A percentile compares a stretch with the other conserved stretches of the same genome.
Evolutionary conservation across 2,797 vertebrate genomes (phyloP).

Genomic region (Lerista edwardsae): DNA sequence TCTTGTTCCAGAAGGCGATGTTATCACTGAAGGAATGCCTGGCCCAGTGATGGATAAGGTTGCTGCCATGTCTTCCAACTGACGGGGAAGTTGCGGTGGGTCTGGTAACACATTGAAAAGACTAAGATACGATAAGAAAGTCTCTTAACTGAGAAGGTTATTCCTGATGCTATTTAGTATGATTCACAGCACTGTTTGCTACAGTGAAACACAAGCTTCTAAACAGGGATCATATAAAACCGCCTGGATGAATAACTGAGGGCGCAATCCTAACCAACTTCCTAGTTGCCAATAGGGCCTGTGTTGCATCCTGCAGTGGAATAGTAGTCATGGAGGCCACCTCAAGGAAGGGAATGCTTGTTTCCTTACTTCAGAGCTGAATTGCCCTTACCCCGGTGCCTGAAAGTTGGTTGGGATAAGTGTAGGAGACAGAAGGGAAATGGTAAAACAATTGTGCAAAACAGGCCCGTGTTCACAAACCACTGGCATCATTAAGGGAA

Average conservation of each 20-base stretch:
- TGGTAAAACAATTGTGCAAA: background rate
- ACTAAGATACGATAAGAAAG: slow-evolving; percentile 44
- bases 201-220: background rate
- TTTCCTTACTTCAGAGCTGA: too few species aligned
- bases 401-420: too few species aligned
- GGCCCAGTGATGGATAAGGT: slow-evolving; percentile 68
- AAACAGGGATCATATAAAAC: background rate
- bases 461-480: background rate
- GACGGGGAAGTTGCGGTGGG: slow-evolving; percentile 70
- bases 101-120: slow-evolving; percentile 69
- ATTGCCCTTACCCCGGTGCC: too few species aligned
- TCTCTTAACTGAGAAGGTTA: slow-evolving; percentile 6
- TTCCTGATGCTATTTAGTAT: background rate
- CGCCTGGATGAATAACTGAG: background rate
- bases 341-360: too few species aligned
- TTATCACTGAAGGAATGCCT: slow-evolving; percentile 70
- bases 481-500: too few species aligned
- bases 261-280: too few species aligned
- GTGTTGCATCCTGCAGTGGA: too few species aligned
- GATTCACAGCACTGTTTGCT: background rate
- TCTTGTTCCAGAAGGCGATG: slow-evolving; percentile 76
- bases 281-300: too few species aligned
- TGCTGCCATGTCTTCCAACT: slow-evolving; percentile 73
- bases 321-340: too few species aligned
- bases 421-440: background rate